Conservation (phyloP, 2,113 vertebrate species). For the Lanius collurio region DNA sequence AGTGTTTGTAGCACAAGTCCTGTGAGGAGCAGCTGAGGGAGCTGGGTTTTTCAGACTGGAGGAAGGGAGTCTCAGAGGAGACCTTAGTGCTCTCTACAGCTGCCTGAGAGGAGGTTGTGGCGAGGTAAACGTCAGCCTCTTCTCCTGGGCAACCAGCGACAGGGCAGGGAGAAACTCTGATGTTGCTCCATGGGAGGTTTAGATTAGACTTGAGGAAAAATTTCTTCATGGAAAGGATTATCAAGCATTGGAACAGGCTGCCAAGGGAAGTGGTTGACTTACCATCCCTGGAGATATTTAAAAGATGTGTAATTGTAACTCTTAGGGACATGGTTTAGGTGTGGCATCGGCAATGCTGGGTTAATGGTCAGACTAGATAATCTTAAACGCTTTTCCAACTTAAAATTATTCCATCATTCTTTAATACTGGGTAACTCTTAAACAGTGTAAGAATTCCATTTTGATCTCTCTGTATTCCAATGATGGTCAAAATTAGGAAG, state of each 20-base stretch:
- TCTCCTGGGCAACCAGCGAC: not conserved
- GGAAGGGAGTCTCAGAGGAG: not conserved
- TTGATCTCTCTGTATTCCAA: not conserved
- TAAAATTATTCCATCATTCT: not conserved
- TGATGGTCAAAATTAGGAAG: not conserved
- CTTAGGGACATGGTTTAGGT: not conserved
- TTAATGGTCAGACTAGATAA: not conserved
- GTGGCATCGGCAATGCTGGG: not conserved
- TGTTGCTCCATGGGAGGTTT: not conserved
- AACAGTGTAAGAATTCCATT: not conserved
- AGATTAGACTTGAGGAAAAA: not conserved
- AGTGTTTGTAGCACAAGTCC: not conserved
- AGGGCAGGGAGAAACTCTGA: not conserved
- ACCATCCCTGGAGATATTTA: not conserved
- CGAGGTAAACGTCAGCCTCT: fast-evolving
- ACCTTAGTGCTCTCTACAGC: not conserved
- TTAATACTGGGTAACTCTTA: not conserved
- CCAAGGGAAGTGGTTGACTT: not conserved
- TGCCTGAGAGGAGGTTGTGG: not conserved
- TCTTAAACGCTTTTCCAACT: not conserved
- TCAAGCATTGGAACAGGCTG: not conserved
- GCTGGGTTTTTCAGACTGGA: not conserved
- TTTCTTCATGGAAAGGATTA: not conserved
- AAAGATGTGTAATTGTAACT: not conserved
- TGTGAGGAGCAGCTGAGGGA: not conserved